Evolutionary conservation across 2,113 vertebrate species (phyloP), one percentile per base, ranked within the genome.

Genomic region (Heteronetta atricapilla): DNA sequence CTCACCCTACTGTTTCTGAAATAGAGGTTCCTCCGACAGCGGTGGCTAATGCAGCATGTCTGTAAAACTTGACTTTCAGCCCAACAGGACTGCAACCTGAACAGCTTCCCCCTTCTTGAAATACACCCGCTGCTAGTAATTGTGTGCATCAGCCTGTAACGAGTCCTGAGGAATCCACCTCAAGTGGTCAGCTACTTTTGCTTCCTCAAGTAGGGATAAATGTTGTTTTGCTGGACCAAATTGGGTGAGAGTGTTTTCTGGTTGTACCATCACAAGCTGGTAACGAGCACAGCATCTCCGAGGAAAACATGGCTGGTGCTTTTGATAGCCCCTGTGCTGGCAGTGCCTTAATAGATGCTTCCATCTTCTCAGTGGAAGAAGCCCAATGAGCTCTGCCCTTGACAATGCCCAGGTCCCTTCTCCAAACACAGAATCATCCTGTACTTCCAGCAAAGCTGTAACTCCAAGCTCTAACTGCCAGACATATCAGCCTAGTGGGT

Each of bases 401-500:
- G 52, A 13, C 44, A 38, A 28, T 53, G 26, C 7, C 6, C 16
- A 18, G 4, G 2, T 74, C 23, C 19, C 5, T 68, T 89, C 26
- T 8, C 21, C 8, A 52, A 64, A 58, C 4, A 3, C 8, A 26
- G 34, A 72, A 63, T 29, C 7, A 26, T 62, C 33, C 13, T 42
- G 15, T 21, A 48, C 8, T 59, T 60, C 2, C 14, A 13, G 25
- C 21, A 48, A 55, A 52, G 22, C 9, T 13, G 28, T 46, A 75
- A 75, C 59, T 13, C 21, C 4, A 68, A 38, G 29, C 25, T 81
- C 17, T 26, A 62, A 20, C 23, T 56, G 11, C 52, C 64, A 33
- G 10, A 6, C 2, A 3, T 18, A 26, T 81, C 8, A 63, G 6
- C 3, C 5, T 33, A 2, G 38, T 70, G 0, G 0, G 3, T n/a